Evolutionary conservation across 2,113 vertebrate genomes (phyloP), one percentile per base, ranked within the genome.

Genomic region (Bolborhynchus lineola): DNA sequence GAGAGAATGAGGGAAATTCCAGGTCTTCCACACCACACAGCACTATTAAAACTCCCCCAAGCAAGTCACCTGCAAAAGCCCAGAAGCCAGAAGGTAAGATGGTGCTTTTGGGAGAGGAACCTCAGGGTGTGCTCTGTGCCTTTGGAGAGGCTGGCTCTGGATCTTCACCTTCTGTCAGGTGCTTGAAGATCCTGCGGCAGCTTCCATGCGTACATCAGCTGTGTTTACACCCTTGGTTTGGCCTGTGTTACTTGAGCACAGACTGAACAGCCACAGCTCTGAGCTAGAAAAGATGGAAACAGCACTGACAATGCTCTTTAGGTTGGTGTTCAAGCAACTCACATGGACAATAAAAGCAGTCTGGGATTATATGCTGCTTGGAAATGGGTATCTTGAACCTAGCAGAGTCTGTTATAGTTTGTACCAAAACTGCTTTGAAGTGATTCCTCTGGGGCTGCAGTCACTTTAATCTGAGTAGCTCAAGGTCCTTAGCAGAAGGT

Each of bases 1-100:
- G 98, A 2, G 99, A 99, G 96, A 99, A 98, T 1, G 98, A 98
- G 21, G 98, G 98, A 11, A 98, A 95, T 92, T 98, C 98, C 2
- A 98, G 97, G 10, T 93, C 98, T 6, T 83, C 98, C n/a, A 96
- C 97, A 5, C 87, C 98, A 47, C 89, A 25, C 60, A 97, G 94
- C 70, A 41, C 78, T 15, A 33, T 79, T 28, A 98, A 97, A 88
- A 82, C 60, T 16, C 92, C 94, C 24, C 82, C 93, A 14, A 90
- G 39, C 72, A 98, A 98, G 62, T 97, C 97, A 7, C 97, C 97
- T 46, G 94, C 82, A 7, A 98, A 97, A 90, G 69, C 68, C 55
- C 95, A 95, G 91, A 98, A 94, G 83, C 42, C 76, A 59, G 96
- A 95, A 96, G 97, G 97, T 97, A 63, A 85, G 92, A 2, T 17